Evolutionary conservation across 1,140 invertebrate genomes (phyloP).

Genomic region (Dryas iulia): DNA sequence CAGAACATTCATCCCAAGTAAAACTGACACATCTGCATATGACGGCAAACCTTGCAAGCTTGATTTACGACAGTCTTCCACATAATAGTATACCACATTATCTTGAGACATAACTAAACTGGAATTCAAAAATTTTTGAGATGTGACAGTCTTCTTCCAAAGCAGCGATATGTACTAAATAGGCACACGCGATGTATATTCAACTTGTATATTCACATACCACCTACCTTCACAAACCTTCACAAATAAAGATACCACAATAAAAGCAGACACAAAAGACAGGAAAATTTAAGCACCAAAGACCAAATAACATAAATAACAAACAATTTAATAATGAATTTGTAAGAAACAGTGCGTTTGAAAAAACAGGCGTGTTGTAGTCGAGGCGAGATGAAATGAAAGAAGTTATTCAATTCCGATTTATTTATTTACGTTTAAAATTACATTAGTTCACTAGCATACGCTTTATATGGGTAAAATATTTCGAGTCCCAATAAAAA

Average conservation of each 20-base stretch:
- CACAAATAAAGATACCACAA: neutral
- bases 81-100: no score
- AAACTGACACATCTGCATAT: no score
- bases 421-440: conserved; percentile 74
- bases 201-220: no score
- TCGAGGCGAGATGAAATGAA: conserved; percentile 21
- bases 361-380: conserved; percentile 3
- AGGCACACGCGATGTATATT: no score
- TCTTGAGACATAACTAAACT: no score
- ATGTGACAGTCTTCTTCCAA: no score
- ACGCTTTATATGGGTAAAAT: conserved; percentile 41
- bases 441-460: conserved; percentile 55
- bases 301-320: neutral
- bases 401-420: conserved; percentile 59
- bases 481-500: conserved; percentile 37
- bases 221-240: no score
- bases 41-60: no score
- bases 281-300: conserved; percentile 26
- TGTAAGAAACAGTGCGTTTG: conserved; percentile 4
- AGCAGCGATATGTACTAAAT: no score
- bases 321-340: conserved; percentile 10
- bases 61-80: no score
- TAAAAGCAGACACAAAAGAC: conserved; percentile 14
- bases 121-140: no score
- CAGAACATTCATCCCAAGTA: no score